Conservation (phyloP, 2,113 vertebrate species). For the Formicarius rufipectus region DNA sequence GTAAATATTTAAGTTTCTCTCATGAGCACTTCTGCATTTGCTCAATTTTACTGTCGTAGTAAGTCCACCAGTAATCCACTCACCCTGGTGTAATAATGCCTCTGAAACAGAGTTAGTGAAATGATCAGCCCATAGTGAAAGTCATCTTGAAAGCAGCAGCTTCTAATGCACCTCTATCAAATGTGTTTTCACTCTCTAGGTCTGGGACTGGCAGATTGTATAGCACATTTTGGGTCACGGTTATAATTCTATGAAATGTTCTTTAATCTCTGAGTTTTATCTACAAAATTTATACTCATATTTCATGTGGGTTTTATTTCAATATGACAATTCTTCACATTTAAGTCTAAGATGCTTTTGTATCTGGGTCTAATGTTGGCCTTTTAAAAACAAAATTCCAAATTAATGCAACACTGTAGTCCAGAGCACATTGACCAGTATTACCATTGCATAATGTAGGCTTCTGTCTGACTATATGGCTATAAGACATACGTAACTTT, state of each 20-base stretch:
- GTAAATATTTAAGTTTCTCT: neutral
- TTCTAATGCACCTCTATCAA: neutral
- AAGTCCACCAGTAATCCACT: neutral
- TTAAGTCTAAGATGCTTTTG: neutral
- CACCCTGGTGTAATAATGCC: neutral
- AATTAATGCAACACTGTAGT: neutral
- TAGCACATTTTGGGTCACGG: neutral
- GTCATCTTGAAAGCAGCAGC: neutral
- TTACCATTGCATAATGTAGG: neutral
- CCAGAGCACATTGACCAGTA: neutral
- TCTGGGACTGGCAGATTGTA: neutral
- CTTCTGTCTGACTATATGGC: neutral
- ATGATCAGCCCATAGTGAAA: neutral
- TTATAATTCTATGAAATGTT: neutral
- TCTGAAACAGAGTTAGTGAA: neutral
- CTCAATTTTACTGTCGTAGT: neutral
- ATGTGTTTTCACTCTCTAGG: neutral
- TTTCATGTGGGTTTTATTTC: neutral
- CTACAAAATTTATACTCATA: neutral
- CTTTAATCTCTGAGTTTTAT: neutral
- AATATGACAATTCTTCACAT: neutral
- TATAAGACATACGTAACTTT: neutral
- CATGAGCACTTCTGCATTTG: neutral
- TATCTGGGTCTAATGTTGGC: fast-evolving
- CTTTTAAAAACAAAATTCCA: neutral